These are phyloP conservation scores for Falco berigora DNA, from an alignment of 2,797 vertebrate species.

Conservation along the genomic window DNA sequence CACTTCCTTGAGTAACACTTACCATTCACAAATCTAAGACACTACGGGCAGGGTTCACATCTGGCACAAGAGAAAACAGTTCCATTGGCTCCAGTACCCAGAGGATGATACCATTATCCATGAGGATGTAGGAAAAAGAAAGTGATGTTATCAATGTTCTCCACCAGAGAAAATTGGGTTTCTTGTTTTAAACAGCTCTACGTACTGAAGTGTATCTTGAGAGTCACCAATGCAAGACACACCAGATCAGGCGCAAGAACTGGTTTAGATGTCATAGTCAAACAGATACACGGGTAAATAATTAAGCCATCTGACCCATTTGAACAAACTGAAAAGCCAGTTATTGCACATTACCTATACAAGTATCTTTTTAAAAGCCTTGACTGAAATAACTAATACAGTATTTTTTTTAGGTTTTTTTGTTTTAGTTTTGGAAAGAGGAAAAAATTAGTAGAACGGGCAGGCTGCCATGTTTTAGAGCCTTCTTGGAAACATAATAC, in stretches of 20 bases:
- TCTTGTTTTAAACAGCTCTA: not conserved
- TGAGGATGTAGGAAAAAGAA: not conserved
- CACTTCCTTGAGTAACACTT: not conserved
- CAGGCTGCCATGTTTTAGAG: not conserved
- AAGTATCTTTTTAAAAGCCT: not conserved
- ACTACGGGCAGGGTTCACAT: not conserved
- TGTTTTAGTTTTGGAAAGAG: not conserved
- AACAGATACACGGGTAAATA: conserved; percentile 46
- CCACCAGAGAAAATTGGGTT: not conserved
- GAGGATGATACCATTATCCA: not conserved
- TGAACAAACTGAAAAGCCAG: not conserved
- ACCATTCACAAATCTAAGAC: conserved; percentile 28
- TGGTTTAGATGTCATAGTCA: conserved; percentile 31
- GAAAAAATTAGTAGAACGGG: not conserved
- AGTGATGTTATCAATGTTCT: not conserved
- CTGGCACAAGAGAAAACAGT: not conserved
- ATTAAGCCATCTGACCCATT: conserved; percentile 58
- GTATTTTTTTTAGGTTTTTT: no score
- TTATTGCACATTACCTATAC: not conserved
- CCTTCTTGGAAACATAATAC: not conserved
- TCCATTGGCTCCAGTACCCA: not conserved
- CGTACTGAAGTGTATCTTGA: not conserved
- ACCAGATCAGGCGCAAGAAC: not conserved
- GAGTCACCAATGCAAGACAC: not conserved
- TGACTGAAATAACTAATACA: not conserved